phyloP scores from a whole-genome alignment of 1,140 invertebrate species.

The Drosophila lacertosa region DNA sequence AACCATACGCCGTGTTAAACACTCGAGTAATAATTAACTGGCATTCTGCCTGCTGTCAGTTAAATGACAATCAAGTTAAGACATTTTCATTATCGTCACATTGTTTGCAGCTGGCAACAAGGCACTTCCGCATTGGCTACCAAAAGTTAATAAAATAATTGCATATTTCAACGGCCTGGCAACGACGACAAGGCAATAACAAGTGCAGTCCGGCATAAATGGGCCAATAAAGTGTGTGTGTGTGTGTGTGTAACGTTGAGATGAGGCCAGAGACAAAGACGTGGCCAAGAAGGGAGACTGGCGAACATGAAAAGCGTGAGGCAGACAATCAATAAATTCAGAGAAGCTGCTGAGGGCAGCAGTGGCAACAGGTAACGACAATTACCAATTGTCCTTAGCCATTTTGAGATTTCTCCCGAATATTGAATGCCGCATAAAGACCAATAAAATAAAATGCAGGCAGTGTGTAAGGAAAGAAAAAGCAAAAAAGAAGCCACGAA shows the following conservation, averaged over 20 bases:
- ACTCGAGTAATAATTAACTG: conserved; percentile 4
- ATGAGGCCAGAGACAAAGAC: conserved; percentile 29
- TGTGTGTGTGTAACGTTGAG: conserved; percentile 36
- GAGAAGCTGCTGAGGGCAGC: conserved; percentile 16
- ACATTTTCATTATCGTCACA: conserved; percentile 39
- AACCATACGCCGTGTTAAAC: conserved; percentile 41
- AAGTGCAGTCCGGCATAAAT: conserved; percentile 42
- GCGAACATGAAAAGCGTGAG: conserved; percentile 75
- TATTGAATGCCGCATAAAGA: conserved; percentile 70
- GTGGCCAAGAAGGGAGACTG: conserved; percentile 5
- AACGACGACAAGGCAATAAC: conserved; percentile 54
- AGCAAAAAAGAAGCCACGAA: conserved; percentile 42
- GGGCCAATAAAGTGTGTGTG: conserved; percentile 51
- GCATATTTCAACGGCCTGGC: conserved; percentile 31
- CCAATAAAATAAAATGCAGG: conserved; percentile 58
- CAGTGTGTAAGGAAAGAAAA: conserved; percentile 27
- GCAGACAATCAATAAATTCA: conserved; percentile 69
- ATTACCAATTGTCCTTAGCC: conserved; percentile 66
- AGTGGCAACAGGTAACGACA: conserved; percentile 70
- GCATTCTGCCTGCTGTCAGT: not conserved
- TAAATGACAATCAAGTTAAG: conserved; percentile 30
- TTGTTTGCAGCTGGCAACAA: not conserved
- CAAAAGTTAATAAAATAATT: conserved; percentile 75
- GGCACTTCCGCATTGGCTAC: conserved; percentile 14
- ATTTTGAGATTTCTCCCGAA: conserved; percentile 58